Evolutionary conservation across 2,888 invertebrate genomes (phyloP), one percentile per base, ranked within the genome.

Genomic region (Danaus chrysippus): DNA sequence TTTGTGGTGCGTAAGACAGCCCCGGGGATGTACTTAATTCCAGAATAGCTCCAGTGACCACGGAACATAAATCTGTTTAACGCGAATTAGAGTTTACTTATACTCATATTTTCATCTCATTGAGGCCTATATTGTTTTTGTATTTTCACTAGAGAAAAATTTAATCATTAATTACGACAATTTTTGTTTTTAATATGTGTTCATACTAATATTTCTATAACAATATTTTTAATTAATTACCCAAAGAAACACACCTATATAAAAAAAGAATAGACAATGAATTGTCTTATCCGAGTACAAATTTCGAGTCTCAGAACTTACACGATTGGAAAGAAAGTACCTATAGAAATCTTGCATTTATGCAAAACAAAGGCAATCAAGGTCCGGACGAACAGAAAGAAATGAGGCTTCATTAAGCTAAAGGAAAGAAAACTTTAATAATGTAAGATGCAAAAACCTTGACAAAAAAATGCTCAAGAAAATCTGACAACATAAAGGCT

Each of bases 401-500:
- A 91, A 90, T 91, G 91, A 91, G 89, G 89, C 87, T 91, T 91
- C 91, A 91, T 91, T 90, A 91, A 89, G 86, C 87, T 83, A 81
- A 34, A 84, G 84, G 88, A 90, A 89, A 88, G 91, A 89, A 91
- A 91, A 91, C 91, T 91, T 91, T 89, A 91, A 91, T 91, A 91
- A 91, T 89, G 90, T 90, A 89, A 90, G 89, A 91, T 90, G 91
- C 88, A 90, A 90, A 90, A 90, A 89, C 86, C 82, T 83, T 87
- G 82, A 82, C 85, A 87, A 90, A 89, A 49, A 90, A 90, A 90
- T 90, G 86, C 90, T 90, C 84, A 91, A 91, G 91, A 90, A 91
- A 91, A 91, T 91, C 91, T 91, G 91, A 90, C 91, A 89, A 90
- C 91, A 91, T 91, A 91, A 91, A 91, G 91, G 88, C 90, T 88